Percentiles rank a stretch among this genome's conserved stretches.
phyloP scores from a whole-genome alignment of 1,140 invertebrate genomes.

The Drosophila obscura region DNA sequence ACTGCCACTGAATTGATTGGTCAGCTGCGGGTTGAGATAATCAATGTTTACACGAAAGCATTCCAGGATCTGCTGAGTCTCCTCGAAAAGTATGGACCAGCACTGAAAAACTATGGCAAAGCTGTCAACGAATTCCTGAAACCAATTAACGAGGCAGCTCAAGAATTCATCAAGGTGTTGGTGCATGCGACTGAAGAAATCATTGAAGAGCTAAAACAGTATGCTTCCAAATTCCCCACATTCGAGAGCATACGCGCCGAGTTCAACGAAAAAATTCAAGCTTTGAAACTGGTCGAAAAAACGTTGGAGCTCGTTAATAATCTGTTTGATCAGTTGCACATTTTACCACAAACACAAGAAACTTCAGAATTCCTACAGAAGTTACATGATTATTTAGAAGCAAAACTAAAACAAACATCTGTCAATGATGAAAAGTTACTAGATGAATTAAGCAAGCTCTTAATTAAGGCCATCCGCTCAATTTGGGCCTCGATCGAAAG shows the following conservation, averaged over 20 bases:
- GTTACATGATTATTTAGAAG: constrained; percentile 86
- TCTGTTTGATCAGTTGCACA: constrained; percentile 84
- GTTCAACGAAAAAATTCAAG: constrained; percentile 50
- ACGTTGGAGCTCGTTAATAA: constrained; percentile 84
- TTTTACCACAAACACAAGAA: constrained; percentile 85
- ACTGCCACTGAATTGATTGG: constrained; percentile 41
- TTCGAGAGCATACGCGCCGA: constrained; percentile 58
- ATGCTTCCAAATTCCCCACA: constrained; percentile 85
- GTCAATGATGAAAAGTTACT: constrained; percentile 86
- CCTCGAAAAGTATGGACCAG: constrained; percentile 85
- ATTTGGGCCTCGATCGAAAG: constrained; percentile 57
- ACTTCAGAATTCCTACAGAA: constrained; percentile 85
- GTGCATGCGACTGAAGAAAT: constrained; percentile 85
- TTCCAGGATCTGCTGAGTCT: constrained; percentile 49
- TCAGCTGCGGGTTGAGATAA: constrained; percentile 52
- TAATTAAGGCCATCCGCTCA: constrained; percentile 84
- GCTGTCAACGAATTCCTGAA: constrained; percentile 85
- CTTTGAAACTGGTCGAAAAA: constrained; percentile 84
- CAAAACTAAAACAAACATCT: constrained; percentile 84
- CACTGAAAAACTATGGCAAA: constrained; percentile 87
- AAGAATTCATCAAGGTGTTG: constrained; percentile 84
- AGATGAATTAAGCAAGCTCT: constrained; percentile 85
- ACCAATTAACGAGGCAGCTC: constrained; percentile 85
- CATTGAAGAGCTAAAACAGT: constrained; percentile 83
- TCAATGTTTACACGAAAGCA: constrained; percentile 39